Base-by-base conservation (phyloP, 2,113 vertebrate genomes). In the Centropristis striata region DNA sequence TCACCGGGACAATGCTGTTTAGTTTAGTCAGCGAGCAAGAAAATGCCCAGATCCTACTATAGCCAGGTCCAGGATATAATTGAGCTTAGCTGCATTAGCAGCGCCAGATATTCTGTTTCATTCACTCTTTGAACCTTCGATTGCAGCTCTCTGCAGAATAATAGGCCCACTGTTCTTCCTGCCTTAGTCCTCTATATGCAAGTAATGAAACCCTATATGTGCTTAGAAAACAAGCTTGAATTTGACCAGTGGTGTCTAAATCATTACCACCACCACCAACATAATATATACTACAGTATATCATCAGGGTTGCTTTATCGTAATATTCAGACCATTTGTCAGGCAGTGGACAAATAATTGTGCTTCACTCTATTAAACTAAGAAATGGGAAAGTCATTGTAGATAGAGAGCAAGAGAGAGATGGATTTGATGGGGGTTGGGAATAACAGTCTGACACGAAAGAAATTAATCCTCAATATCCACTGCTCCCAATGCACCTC, bases 391-490 rank as follows among this genome's bases (percentile, higher is more conserved):
- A 86, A 91, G 80, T 90, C 77, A 82, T 83, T 63, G 85, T 69
- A 83, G 80, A 92, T 83, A 36, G 81, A 87, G 76, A 79, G 79
- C 75, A 70, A 84, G 84, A 78, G 78, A 86, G 88, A 86, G 86
- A 92, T 90, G 85, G 87, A 88, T 92, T 90, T 92, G 92, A 92
- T 90, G 81, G 84, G 80, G 91, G 81, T 55, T 87, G 88, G 90
- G 86, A 92, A 92, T 91, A 93, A 89, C 83, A 81, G 88, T 86
- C 80, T 91, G 91, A 93, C 89, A 90, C 67, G 70, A 84, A 88
- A 86, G 84, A 90, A 93, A 93, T 91, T 87, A 93, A 93, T 90
- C 86, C 88, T 93, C 87, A 91, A 91, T 91, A 92, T 92, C 90
- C 91, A 92, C 86, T 83, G 82, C 86, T 93, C 90, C 90, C 90